phyloP scores from a whole-genome alignment of 2,888 invertebrate genomes.

The Acronicta alni region DNA sequence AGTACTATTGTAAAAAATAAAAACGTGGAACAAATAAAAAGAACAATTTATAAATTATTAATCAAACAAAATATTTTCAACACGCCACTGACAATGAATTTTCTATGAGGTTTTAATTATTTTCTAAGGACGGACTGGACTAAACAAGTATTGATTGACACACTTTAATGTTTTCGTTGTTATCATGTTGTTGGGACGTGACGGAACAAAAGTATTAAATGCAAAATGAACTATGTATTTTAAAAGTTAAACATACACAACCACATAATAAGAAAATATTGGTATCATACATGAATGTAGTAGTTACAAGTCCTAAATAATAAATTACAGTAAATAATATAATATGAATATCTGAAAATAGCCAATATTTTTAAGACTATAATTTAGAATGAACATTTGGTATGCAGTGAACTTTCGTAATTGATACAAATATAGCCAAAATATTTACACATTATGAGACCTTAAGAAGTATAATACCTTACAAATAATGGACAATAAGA shows the following conservation, averaged over 20 bases:
- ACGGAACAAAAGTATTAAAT: conserved; percentile 68
- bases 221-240: conserved; percentile 72
- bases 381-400: conserved; percentile 74
- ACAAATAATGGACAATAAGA: conserved; percentile 76
- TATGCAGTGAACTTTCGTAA: conserved; percentile 67
- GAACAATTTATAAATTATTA: neutral
- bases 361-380: conserved; percentile 66
- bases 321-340: conserved; percentile 67
- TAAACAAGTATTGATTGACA: conserved; percentile 66
- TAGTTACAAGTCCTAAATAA: conserved; percentile 54
- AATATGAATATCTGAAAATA: conserved; percentile 72
- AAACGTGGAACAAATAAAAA: conserved; percentile 7
- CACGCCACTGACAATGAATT: conserved; percentile 15
- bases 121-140: conserved; percentile 83
- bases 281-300: conserved; percentile 58
- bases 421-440: conserved; percentile 68
- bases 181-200: conserved; percentile 58
- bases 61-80: conserved; percentile 14
- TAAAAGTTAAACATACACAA: conserved; percentile 76
- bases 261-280: conserved; percentile 67
- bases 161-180: conserved; percentile 60
- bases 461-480: conserved; percentile 66
- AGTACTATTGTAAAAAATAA: conserved; percentile 3
- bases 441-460: conserved; percentile 72
- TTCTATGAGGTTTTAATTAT: conserved; percentile 54